Evolutionary conservation across 2,888 invertebrate species (phyloP), one percentile per base, ranked within the genome.

Genomic region (Nymphalis urticae): DNA sequence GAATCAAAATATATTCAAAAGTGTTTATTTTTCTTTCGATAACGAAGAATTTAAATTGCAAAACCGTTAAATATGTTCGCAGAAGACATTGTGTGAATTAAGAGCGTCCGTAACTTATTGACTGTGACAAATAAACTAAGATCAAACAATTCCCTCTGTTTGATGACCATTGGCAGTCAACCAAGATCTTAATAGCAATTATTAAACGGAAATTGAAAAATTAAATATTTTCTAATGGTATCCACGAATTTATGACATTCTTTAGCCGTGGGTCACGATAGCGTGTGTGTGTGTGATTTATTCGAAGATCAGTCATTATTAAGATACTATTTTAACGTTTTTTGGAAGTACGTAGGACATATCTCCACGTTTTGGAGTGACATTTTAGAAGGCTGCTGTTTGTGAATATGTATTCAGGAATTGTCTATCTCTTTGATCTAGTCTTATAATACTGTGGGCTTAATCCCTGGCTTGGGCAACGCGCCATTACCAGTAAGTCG

Each of bases 101-200:
- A 27, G 42, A 71, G 65, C 71, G 65, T 73, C 66, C 70, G 73
- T 24, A 21, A 53, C 59, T 61, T 58, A 32, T 60, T 56, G 64
- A 62, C 67, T 21, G 53, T 58, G 71, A 68, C 66, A 53, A 50
- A 72, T 60, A 71, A 69, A 66, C 66, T 65, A 64, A 51, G 21
- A 67, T 71, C 74, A 72, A 74, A 72, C 70, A 68, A 62, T 63
- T 56, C 64, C 53, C 54, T 32, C 6, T 48, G 62, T 62, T 77
- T 77, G 77, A 79, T 79, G 77, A 64, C 75, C 74, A 79, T 82
- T 86, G 86, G 86, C 81, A 71, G 72, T 58, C 72, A 75, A 84
- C 84, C 86, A 86, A 84, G 71, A 78, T 67, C 69, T 72, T 50
- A 72, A 77, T 76, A 73, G 69, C 66, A 70, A 75, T 72, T 77